A percentile compares a stretch with the other conserved stretches of the same genome.
phyloP scores from a whole-genome alignment of 2,113 vertebrate genomes.

The Heliornis fulica region DNA sequence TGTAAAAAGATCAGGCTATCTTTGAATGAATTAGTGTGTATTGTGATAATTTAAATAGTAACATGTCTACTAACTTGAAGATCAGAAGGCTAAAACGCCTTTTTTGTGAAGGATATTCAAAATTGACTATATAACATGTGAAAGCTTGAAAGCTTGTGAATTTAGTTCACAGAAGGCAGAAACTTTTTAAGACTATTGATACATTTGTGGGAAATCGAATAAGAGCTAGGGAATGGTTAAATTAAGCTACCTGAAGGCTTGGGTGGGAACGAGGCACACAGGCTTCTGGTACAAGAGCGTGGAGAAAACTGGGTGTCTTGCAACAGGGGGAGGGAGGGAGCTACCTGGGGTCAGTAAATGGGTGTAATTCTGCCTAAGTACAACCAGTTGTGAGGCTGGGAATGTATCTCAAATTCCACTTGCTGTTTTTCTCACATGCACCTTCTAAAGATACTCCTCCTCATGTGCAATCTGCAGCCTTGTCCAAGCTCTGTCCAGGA shows the following conservation, averaged over 20 bases:
- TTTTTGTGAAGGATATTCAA: neutral
- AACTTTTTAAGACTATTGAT: neutral
- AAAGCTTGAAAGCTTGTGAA: neutral
- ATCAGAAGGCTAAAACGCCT: accelerated
- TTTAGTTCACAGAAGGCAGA: neutral
- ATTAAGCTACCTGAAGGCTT: neutral
- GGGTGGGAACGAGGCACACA: neutral
- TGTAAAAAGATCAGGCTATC: neutral
- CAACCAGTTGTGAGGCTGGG: neutral
- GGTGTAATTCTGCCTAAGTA: neutral
- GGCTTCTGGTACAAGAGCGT: neutral
- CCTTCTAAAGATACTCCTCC: neutral
- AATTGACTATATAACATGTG: neutral
- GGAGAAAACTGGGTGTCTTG: neutral
- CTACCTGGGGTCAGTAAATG: neutral
- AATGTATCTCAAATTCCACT: neutral
- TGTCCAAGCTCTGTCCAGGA: neutral
- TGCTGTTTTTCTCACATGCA: neutral
- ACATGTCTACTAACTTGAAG: neutral
- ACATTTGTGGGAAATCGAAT: neutral
- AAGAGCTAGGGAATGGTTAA: neutral
- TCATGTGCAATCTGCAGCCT: neutral
- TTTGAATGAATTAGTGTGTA: neutral
- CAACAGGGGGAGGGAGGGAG: neutral
- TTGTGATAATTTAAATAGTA: neutral